Base-by-base conservation (phyloP, 2,797 vertebrate genomes). In the Malurus splendens region DNA sequence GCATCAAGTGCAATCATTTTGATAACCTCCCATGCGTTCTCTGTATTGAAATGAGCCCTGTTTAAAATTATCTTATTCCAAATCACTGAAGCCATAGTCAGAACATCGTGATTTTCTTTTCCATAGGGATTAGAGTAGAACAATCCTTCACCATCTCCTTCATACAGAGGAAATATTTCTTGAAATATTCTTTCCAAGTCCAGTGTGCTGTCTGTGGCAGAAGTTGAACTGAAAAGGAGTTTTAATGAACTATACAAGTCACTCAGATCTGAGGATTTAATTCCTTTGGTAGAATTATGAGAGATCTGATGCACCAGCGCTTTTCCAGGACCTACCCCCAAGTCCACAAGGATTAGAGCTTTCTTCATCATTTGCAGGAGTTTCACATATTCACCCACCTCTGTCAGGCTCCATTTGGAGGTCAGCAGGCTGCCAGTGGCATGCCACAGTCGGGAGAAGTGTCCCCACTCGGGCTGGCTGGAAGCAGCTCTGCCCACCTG, bases 21-120 rank as follows among this genome's bases (percentile, higher is more conserved):
- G n/a, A 93, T 78, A 87, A 82, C 56, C 62, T 93, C 87, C 93
- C 89, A 90, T 50, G 80, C 52, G 66, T 83, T 81, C 76, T 92
- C 85, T 66, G 56, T 45, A 73, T 62, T 83, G 66, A 94, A 90
- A 87, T 90, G 62, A 59, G 89, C 75, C n/a, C 60, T 48, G 8
- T 89, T 94, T 83, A 87, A 90, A 77, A 92, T 45, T 0, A 82
- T 72, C 56, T 86, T 56, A 64, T 92, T 94, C 93, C 89, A 95
- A 75, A 95, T 94, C 62, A 89, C 38, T 55, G 87, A 77, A 92
- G 92, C 92, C 67, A 87, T 55, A 61, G 70, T 76, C 18, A 94
- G 64, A 92, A 93, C 2, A 90, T 66, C 85, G 33, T 78, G 80
- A 68, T 72, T 87, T 66, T 89, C 87, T 32, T 89, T 54, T 78